Conservation (phyloP, 2,888 invertebrate species). For the Pseudococcus longispinus region DNA sequence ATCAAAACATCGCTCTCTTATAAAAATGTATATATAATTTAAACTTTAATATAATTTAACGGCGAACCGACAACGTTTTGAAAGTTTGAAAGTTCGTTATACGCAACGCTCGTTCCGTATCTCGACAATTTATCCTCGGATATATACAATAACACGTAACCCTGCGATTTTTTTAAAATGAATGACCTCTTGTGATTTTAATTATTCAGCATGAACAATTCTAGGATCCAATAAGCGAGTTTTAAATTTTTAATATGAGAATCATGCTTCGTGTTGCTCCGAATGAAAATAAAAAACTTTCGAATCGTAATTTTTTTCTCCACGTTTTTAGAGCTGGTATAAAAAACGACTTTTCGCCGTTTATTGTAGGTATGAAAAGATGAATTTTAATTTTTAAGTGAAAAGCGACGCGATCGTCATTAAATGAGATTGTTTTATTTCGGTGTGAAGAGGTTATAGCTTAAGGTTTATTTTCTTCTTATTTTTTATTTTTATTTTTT, state of each 20-base stretch:
- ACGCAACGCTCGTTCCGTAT: neutral
- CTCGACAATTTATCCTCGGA: neutral
- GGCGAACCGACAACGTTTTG: neutral
- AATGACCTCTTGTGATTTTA: slow-evolving; percentile 30
- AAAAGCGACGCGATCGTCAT: neutral
- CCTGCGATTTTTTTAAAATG: neutral
- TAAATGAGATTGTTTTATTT: neutral
- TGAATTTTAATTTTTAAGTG: neutral
- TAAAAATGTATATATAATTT: neutral
- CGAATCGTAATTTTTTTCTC: neutral
- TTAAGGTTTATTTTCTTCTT: neutral
- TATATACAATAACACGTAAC: no score
- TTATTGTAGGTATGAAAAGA: neutral
- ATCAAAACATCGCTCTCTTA: slow-evolving; percentile 34
- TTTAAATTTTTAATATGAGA: neutral
- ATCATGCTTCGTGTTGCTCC: neutral
- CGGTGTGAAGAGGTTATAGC: neutral
- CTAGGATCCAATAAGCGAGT: neutral
- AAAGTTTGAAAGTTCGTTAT: neutral
- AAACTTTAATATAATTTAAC: slow-evolving; percentile 39
- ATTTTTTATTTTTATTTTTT: slow-evolving; percentile 33
- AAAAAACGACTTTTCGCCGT: neutral
- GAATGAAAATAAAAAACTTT: neutral
- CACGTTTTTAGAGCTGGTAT: neutral
- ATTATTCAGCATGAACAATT: slow-evolving; percentile 12